Evolutionary conservation across 2,113 vertebrate species (phyloP), one percentile per base, ranked within the genome.

Genomic region (Phrynosoma platyrhinos): DNA sequence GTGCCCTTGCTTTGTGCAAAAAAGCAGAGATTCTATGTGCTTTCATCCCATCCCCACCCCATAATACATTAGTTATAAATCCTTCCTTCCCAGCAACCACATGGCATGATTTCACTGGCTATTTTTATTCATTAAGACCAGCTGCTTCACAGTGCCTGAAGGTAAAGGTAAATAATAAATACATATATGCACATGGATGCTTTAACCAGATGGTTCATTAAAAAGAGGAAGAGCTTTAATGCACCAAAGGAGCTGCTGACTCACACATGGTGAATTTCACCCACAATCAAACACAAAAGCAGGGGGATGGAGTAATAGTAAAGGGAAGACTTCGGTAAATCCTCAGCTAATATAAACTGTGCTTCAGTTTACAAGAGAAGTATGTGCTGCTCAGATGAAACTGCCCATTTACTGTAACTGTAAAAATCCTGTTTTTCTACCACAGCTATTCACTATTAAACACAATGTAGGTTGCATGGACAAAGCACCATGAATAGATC

Each of bases 81-180:
- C 90, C 88, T 64, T 96, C 88, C 87, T 95, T 94, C 91, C 91
- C 90, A 94, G 90, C 86, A 94, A 91, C 77, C 94, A 92, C 89
- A 94, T 94, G 86, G 93, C 93, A 92, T 90, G 90, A 96, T 95
- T 94, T 95, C 95, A 88, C 90, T 93, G 92, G 93, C 89, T 92
- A 91, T 94, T 95, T 93, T 95, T 92, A 94, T 93, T 96, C 94
- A 97, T 96, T 95, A 95, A 91, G 95, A 95, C 92, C 97, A 97
- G 95, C 95, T 97, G 96, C 90, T 92, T 89, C 83, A 42, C 84
- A 93, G 90, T 88, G 95, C 96, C 95, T 95, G 92, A 77, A 96
- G 92, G 92, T 94, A 96, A 95, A 93, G 85, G 92, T 90, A 94
- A 96, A 94, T 96, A 83, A 82, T 36, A 87, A 80, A 87, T 87